Percentiles rank a stretch among this genome's conserved stretches.
Evolutionary conservation across 2,113 vertebrate genomes (phyloP).

Genomic region (Sebastes fasciatus): DNA sequence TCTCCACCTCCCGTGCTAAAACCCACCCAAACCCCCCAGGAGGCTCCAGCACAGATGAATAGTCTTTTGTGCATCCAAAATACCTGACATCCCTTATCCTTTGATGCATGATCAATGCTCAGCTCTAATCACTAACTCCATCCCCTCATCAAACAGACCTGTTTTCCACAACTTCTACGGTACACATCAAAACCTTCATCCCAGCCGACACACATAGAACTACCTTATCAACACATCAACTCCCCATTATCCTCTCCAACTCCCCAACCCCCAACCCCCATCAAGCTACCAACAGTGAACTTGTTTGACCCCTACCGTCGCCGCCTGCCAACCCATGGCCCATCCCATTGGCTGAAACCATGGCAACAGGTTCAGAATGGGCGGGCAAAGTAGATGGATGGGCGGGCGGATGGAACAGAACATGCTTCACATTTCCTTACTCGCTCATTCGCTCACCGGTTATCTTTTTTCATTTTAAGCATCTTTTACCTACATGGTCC

Average conservation of each 20-base stretch:
- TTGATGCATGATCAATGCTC: constrained; percentile 51
- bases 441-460: background rate
- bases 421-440: constrained; percentile 23
- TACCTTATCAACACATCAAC: constrained; percentile 47
- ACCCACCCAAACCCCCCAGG: constrained; percentile 47
- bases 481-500: background rate
- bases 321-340: constrained; percentile 41
- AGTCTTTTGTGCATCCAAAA: constrained; percentile 65
- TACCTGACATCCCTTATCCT: constrained; percentile 61
- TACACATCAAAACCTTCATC: background rate
- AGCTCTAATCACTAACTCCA: background rate
- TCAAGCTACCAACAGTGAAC: constrained; percentile 55
- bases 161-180: background rate
- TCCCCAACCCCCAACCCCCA: constrained; percentile 45
- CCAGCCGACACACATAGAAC: background rate
- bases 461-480: constrained; percentile 1
- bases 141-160: background rate
- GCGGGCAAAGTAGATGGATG: constrained; percentile 55
- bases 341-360: constrained; percentile 64
- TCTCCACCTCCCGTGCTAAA: background rate
- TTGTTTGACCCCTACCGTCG: constrained; percentile 44
- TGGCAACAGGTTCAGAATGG: constrained; percentile 71
- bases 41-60: constrained; percentile 58
- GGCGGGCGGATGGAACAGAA: constrained; percentile 43
- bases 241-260: constrained; percentile 36